Conservation (phyloP, 1,140 invertebrate species). For the Drosophila neocordata region DNA sequence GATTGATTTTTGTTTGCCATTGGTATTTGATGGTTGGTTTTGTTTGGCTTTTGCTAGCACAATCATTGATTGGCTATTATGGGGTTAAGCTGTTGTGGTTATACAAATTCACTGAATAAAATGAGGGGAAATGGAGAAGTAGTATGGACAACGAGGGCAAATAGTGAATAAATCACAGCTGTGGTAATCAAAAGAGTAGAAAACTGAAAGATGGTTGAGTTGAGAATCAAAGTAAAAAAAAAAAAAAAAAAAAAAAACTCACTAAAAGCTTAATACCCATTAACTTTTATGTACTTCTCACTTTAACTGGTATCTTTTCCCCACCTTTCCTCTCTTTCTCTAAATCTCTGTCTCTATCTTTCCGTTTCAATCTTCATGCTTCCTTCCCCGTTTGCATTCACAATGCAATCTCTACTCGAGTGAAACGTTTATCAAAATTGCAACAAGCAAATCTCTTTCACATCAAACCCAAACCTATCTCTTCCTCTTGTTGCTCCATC, state of each 20-base stretch:
- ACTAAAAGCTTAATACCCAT: background rate
- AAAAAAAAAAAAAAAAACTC: background rate
- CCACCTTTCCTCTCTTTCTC: background rate
- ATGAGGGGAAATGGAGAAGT: too few relatives aligned
- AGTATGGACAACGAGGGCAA: too few relatives aligned
- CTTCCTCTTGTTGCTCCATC: too few relatives aligned
- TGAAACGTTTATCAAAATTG: constrained; percentile 51
- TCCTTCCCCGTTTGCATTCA: background rate
- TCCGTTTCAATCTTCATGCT: background rate
- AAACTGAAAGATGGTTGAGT: too few relatives aligned
- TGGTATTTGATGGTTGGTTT: constrained; percentile 26
- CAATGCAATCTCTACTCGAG: constrained; percentile 4
- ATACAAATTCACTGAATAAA: background rate
- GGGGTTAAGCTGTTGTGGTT: constrained; percentile 22
- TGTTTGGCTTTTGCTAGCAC: constrained; percentile 40
- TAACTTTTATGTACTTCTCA: background rate
- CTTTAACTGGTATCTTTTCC: background rate
- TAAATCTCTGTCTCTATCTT: background rate
- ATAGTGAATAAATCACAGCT: too few relatives aligned
- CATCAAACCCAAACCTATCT: background rate
- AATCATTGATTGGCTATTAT: constrained; percentile 35
- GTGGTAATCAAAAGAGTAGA: too few relatives aligned
- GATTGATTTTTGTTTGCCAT: constrained; percentile 63
- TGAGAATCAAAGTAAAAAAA: too few relatives aligned
- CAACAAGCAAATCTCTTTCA: constrained; percentile 35